A percentile compares a stretch with the other conserved stretches of the same genome.
Conservation (phyloP, 2,113 vertebrate species). For the Podarcis cretensis region DNA sequence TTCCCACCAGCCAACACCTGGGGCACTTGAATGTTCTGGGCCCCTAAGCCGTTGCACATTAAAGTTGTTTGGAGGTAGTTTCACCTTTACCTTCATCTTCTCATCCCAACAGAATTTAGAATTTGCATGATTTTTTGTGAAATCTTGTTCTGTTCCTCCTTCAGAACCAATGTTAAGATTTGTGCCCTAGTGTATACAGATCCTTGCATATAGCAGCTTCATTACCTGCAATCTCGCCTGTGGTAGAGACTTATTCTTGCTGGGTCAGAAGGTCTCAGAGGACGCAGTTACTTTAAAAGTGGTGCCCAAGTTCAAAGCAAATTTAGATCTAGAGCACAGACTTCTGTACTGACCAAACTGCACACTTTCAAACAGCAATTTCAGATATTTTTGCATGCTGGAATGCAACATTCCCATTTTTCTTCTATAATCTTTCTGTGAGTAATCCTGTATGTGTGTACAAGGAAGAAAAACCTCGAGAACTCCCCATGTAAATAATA, state of each 20-base stretch:
- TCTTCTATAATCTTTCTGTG: constrained; percentile 34
- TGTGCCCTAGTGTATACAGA: not conserved
- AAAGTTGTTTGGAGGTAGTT: no score
- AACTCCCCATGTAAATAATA: constrained; percentile 42
- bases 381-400: constrained; percentile 15
- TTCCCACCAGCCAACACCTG: not conserved
- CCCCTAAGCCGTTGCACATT: not conserved
- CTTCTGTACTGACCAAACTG: constrained; percentile 9
- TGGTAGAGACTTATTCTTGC: not conserved
- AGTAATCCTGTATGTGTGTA: constrained; percentile 8
- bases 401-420: constrained; percentile 39
- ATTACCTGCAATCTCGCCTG: not conserved
- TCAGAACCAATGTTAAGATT: not conserved
- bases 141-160: not conserved
- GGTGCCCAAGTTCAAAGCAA: not conserved
- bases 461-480: constrained; percentile 41
- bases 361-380: not conserved
- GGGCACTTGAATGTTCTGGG: not conserved
- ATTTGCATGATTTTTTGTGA: not conserved
- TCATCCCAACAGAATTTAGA: not conserved
- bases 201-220: not conserved
- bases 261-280: not conserved
- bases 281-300: constrained; percentile 38
- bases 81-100: not conserved
- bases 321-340: not conserved